Evolutionary conservation across 2,888 invertebrate species (phyloP), one percentile per base, ranked within the genome.

Genomic region (Iphiclides podalirius): DNA sequence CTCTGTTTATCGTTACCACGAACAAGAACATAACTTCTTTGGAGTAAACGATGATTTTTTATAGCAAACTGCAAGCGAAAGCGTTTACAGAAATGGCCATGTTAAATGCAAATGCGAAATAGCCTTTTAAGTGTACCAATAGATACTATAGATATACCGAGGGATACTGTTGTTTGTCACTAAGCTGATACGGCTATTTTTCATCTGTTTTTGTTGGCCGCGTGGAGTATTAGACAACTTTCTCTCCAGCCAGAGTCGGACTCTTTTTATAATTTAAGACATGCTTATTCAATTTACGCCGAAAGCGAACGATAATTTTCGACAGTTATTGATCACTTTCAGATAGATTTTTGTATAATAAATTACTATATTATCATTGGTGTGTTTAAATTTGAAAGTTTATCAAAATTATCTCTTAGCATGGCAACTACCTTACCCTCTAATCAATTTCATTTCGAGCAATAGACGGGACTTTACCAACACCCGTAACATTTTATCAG

Each of bases 111-210:
- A 31, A 43, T 35, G 34, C 20, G 14, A 28, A 17, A n/a, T 34
- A 40, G 16, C 33, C 34, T 40, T 34, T 35, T 26, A 31, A 35
- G 40, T 40, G 35, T 13, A 7, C n/a, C n/a, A 20, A 17, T 34
- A 12, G 14, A 33, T 35, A 40, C 40, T 13, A 15, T 12, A 35
- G 31, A 11, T 38, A 31, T 15, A 16, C 28, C 1, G 11, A 41
- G 16, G 47, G 47, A 31, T 20, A 12, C 36, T 33, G 16, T 14
- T 17, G 42, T 47, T 47, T 47, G 31, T 42, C 41, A 42, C 41
- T 46, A 28, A 31, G 36, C 42, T 37, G 37, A 42, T 48, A 43
- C 38, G 26, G 38, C 42, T 23, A 12, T 31, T 34, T 43, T 49
- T 49, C 20, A 38, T 43, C n/a, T 28, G 41, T 44, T 44, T 39